A percentile compares a stretch with the other conserved stretches of the same genome.
phyloP scores from a whole-genome alignment of 2,888 invertebrate genomes.

The Galeruca laticollis region DNA sequence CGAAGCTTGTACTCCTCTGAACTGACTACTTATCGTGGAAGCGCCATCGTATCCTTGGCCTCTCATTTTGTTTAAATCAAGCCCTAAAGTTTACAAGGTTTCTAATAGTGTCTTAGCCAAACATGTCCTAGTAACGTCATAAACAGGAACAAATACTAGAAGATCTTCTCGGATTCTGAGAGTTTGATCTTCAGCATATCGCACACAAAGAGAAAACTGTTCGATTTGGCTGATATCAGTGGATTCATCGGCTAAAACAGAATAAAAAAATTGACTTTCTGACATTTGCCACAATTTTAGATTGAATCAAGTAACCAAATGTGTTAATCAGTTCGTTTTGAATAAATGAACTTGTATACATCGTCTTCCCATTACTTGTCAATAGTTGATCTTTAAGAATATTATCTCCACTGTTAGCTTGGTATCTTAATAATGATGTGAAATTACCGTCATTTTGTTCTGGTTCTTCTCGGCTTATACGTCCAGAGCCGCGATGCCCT shows the following conservation, averaged over 20 bases:
- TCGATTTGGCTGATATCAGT: neutral
- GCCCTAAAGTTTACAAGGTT: slow-evolving; percentile 14
- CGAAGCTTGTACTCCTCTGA: slow-evolving; percentile 16
- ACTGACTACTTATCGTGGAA: slow-evolving; percentile 14
- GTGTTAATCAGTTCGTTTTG: slow-evolving; percentile 7
- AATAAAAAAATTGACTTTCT: slow-evolving; percentile 7
- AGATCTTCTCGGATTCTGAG: neutral
- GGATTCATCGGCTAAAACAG: neutral
- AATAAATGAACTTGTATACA: slow-evolving; percentile 18
- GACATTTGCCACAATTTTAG: no score
- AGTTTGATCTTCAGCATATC: neutral
- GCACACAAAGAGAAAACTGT: slow-evolving; percentile 4
- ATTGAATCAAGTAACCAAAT: neutral
- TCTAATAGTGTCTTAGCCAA: neutral
- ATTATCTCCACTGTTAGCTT: slow-evolving; percentile 18
- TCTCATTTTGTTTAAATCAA: slow-evolving; percentile 11
- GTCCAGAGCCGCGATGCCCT: neutral
- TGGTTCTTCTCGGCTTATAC: neutral
- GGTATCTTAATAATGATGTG: slow-evolving; percentile 14
- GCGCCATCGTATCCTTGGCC: slow-evolving; percentile 29
- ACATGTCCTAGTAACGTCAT: neutral
- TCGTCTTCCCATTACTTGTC: slow-evolving; percentile 6
- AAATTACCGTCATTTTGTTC: neutral
- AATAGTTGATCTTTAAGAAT: no score
- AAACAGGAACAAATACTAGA: neutral